Base-by-base conservation (phyloP, 2,888 invertebrate species). In the Synergus umbraculus region DNA sequence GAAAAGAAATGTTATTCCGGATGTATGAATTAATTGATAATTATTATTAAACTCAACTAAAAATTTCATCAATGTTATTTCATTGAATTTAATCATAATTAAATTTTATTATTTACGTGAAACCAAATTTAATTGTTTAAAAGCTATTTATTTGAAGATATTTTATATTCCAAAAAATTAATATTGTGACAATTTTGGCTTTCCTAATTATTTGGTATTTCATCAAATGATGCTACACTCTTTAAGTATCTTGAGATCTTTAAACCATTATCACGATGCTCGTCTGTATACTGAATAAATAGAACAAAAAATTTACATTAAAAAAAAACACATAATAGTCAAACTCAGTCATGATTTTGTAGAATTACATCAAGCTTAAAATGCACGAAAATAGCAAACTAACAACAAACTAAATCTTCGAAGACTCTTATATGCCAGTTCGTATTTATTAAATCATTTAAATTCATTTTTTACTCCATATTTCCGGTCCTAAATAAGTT, bases 231-330 rank as follows among this genome's bases (percentile, higher is more conserved):
- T 7, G 4, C 46, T 37, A 29, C 18, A 49, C 29, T 69, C 4
- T 29, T 54, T n/a, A 54, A 54, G 22, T 15, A 64, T 10, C 22
- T 67, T 67, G 67, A 46, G 67, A 67, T 73, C 69, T 37, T 37
- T 9, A 37, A 15, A 12, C 10, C n/a, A n/a, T 73, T 22, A 29
- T 73, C 37, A 73, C n/a, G 49, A 73, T 63, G 29, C 63, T 63
- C 29, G 60, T 29, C 12, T 1, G 22, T 29, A 63, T 12, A 63
- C 18, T 63, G 18, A 63, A 63, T 58, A 9, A 58, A 18, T 18
- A 58, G 37, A 37, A 37, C 0, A 37, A 37, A 37, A 4, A 37
- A 37, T 3, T 37, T 37, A 37, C 4, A 37, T 37, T 2, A 5
- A 37, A 37, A 37, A 37, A 37, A 37, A 29, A 29, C 22, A 29